Evolutionary conservation across 2,888 invertebrate genomes (phyloP), one percentile per base, ranked within the genome.

Genomic region (Drosophila kanekoi): DNA sequence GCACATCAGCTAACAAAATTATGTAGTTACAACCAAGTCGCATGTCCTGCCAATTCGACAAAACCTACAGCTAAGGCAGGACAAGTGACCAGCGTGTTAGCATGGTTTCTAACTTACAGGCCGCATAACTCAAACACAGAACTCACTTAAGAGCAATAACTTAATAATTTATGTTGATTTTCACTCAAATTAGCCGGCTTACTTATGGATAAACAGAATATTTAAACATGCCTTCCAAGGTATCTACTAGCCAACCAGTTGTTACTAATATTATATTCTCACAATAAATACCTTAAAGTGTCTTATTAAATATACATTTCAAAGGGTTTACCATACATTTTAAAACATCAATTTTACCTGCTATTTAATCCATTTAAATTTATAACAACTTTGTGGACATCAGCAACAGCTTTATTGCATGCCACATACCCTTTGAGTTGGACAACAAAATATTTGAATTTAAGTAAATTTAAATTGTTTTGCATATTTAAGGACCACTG

Each of bases 341-440:
- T 18, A 1, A 3, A 38, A 33, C 18, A 57, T 57, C 4, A 53
- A 14, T 16, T 18, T 8, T 18, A 35, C 32, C 13, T 35, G 14
- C 9, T 32, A 40, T 43, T 18, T 28, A 37, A 35, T 43, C 28
- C 40, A 68, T 70, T 68, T 47, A 71, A 75, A 78, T 81, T 62
- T 81, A 64, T 66, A 66, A 52, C 71, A 40, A 23, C 38, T 23
- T n/a, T 57, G 63, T 61, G 62, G 74, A 78, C 74, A 78, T 81
- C 79, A 71, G 40, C 32, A 65, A 3, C 16, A 48, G 37, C 13
- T 44, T 35, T 40, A 47, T 45, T 28, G 28, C 16, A 52, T 43
- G 54, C 5, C 20, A 20, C 37, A 45, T 4, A 38, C 9, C 18
- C 38, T 23, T 75, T 69, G 23, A 75, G 68, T 68, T 66, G 68